phyloP scores from a whole-genome alignment of 2,113 vertebrate genomes.

The Coregonus clupeaformis region DNA sequence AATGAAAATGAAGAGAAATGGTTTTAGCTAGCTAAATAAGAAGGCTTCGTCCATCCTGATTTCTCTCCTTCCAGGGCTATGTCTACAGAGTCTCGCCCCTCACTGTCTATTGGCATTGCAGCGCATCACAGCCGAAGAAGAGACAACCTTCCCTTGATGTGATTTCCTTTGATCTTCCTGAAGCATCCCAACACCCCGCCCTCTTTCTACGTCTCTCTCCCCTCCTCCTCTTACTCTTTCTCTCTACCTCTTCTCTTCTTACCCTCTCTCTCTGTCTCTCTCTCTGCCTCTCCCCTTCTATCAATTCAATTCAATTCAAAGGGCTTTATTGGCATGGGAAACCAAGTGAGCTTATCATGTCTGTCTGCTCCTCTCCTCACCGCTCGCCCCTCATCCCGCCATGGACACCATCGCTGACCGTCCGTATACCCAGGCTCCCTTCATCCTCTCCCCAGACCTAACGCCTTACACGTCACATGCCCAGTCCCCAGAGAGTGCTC shows the following conservation, averaged over 20 bases:
- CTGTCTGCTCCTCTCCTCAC: not conserved
- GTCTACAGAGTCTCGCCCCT: not conserved
- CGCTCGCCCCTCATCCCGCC: not conserved
- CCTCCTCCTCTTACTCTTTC: slow-evolving; percentile 5
- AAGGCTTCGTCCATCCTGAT: not conserved
- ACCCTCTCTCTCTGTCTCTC: not conserved
- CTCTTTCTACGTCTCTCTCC: slow-evolving; percentile 6
- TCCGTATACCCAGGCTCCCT: slow-evolving; percentile 12
- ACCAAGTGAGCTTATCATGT: not conserved
- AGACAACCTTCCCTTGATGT: slow-evolving; percentile 23
- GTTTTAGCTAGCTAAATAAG: not conserved
- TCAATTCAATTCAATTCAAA: not conserved
- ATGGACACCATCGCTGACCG: not conserved
- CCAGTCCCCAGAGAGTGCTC: not conserved
- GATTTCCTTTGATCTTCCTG: slow-evolving; percentile 50
- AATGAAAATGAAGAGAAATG: not conserved
- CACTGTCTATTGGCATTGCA: slow-evolving; percentile 28
- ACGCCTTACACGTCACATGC: not conserved
- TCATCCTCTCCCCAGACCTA: slow-evolving; percentile 32
- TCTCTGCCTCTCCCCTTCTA: not conserved
- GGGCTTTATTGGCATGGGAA: no score
- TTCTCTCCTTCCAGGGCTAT: slow-evolving; percentile 6
- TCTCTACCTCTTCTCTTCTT: slow-evolving; percentile 11
- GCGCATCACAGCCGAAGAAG: not conserved
- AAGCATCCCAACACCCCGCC: slow-evolving; percentile 39